Conservation (phyloP, 2,888 invertebrate genomes). For the Pharmacophagus antenor region DNA sequence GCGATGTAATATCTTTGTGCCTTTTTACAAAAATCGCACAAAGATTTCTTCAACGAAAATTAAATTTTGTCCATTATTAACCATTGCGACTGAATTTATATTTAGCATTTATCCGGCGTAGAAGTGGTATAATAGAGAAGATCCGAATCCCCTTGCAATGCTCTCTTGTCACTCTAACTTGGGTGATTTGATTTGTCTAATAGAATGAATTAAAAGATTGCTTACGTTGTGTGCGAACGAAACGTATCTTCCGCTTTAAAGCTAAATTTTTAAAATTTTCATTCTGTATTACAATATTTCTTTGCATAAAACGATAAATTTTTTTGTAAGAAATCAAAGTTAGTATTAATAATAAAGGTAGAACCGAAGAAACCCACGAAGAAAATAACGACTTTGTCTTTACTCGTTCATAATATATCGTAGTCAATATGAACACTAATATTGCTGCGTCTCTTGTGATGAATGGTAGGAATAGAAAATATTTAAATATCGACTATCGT, state of each 20-base stretch:
- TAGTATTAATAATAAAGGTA: neutral
- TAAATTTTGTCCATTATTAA: neutral
- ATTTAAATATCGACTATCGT: too few relatives aligned
- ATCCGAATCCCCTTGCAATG: slow-evolving; percentile 26
- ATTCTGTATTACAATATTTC: neutral
- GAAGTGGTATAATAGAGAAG: slow-evolving; percentile 33
- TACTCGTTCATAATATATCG: neutral
- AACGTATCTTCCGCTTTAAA: slow-evolving; percentile 46
- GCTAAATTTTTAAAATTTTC: slow-evolving; percentile 18
- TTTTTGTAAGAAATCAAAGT: neutral
- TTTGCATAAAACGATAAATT: neutral
- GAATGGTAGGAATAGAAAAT: neutral
- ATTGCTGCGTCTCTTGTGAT: neutral
- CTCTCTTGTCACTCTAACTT: slow-evolving; percentile 38
- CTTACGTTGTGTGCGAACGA: slow-evolving; percentile 43
- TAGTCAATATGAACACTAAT: neutral
- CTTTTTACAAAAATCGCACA: neutral
- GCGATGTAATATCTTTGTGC: slow-evolving; percentile 24
- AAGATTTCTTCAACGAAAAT: neutral
- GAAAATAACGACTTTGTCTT: too few relatives aligned
- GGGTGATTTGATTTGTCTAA: slow-evolving; percentile 48
- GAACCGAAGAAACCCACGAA: too few relatives aligned
- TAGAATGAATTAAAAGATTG: slow-evolving; percentile 62
- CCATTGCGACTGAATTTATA: slow-evolving; percentile 9
- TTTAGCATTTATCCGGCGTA: slow-evolving; percentile 17